Conservation (phyloP, 2,797 vertebrate genomes). For the Tangara arthus region DNA sequence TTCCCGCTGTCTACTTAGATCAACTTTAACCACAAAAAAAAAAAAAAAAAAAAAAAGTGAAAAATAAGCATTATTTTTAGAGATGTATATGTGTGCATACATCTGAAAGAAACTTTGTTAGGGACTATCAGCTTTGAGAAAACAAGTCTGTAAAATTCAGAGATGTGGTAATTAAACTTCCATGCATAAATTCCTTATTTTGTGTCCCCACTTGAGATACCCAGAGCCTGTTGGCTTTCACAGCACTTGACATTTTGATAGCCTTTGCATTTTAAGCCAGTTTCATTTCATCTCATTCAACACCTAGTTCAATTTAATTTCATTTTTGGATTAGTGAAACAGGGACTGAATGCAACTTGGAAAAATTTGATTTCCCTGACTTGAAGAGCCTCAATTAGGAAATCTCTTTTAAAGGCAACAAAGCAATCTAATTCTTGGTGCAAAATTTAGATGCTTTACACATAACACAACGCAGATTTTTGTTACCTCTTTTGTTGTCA, state of each 20-base stretch:
- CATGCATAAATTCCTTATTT: background rate
- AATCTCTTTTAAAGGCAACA: background rate
- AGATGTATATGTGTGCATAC: background rate
- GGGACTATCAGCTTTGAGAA: background rate
- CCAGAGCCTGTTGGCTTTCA: background rate
- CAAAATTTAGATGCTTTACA: background rate
- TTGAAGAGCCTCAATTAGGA: background rate
- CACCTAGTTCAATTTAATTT: background rate
- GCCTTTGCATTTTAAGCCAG: slow-evolving; percentile 7
- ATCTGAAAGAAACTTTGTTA: background rate
- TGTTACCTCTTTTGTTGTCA: background rate
- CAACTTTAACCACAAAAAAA: background rate
- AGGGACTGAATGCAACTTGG: background rate
- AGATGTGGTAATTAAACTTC: background rate
- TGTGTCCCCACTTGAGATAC: background rate
- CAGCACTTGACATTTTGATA: slow-evolving; percentile 45
- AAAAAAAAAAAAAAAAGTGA: background rate
- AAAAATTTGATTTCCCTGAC: background rate
- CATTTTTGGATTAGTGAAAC: background rate
- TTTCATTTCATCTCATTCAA: background rate
- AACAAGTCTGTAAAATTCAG: background rate
- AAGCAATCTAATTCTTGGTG: background rate
- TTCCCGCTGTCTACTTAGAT: background rate
- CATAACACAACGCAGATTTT: background rate
- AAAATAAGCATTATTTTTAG: background rate